Conservation (phyloP, 1,140 invertebrate genomes). For the Bombus huntii region DNA sequence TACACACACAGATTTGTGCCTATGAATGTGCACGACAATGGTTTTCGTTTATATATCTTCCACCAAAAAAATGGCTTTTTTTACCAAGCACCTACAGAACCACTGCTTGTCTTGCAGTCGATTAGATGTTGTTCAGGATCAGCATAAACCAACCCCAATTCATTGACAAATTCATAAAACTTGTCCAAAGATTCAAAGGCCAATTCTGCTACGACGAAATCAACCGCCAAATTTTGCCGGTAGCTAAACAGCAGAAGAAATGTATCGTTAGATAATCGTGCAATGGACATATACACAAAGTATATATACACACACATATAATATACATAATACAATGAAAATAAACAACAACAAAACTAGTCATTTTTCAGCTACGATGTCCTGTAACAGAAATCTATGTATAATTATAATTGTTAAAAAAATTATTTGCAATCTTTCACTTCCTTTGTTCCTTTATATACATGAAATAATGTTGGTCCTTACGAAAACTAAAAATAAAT, state of each 20-base stretch:
- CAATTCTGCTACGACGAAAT: conserved; percentile 92
- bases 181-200: conserved; percentile 92
- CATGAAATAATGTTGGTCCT: neutral
- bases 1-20: conserved; percentile 53
- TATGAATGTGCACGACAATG: conserved; percentile 30
- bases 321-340: conserved; percentile 40
- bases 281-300: neutral
- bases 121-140: conserved; percentile 88
- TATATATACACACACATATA: neutral
- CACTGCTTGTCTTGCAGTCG: conserved; percentile 93
- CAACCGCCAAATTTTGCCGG: conserved; percentile 93
- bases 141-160: conserved; percentile 90
- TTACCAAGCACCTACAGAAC: conserved; percentile 83
- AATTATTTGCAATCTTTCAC: conserved; percentile 31
- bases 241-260: conserved; percentile 91
- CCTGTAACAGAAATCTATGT: conserved; percentile 80
- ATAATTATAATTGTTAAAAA: conserved; percentile 54
- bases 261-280: conserved; percentile 74
- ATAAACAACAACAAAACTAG: conserved; percentile 59
- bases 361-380: conserved; percentile 68
- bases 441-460: neutral
- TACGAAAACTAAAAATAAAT: neutral
- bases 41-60: conserved; percentile 55
- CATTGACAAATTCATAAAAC: conserved; percentile 93
- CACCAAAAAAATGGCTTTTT: conserved; percentile 51